These are phyloP conservation scores for Dicycla oo DNA, from an alignment of 2,888 invertebrate genomes.

Conservation along the genomic window DNA sequence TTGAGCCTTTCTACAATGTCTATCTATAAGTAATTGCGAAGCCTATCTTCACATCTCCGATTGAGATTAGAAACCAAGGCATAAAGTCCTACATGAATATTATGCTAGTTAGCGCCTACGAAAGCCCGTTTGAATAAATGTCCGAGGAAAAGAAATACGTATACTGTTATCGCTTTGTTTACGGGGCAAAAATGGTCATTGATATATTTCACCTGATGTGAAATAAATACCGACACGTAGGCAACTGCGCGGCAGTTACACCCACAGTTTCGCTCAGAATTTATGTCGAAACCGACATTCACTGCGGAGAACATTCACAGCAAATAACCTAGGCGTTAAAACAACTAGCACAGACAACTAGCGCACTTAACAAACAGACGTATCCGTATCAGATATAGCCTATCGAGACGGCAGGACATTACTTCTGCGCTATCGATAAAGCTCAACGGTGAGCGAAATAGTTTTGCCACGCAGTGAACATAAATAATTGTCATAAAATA, in stretches of 20 bases:
- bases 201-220: constrained; percentile 82
- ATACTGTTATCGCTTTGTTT: constrained; percentile 70
- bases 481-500: constrained; percentile 90
- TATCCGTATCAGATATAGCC: constrained; percentile 89
- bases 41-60: constrained; percentile 58
- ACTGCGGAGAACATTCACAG: constrained; percentile 85
- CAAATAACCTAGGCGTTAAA: constrained; percentile 90
- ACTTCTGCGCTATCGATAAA: constrained; percentile 90
- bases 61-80: constrained; percentile 57
- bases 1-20: constrained; percentile 46
- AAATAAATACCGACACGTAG: constrained; percentile 85
- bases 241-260: constrained; percentile 86
- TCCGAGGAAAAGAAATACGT: constrained; percentile 58
- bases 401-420: constrained; percentile 88
- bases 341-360: constrained; percentile 88
- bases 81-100: constrained; percentile 53
- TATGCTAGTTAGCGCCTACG: constrained; percentile 61
- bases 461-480: constrained; percentile 87
- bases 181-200: constrained; percentile 76
- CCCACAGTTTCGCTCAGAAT: constrained; percentile 89
- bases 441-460: constrained; percentile 90
- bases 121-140: constrained; percentile 54
- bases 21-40: constrained; percentile 49
- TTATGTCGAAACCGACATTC: constrained; percentile 89
- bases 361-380: constrained; percentile 90